A percentile compares a stretch with the other conserved stretches of the same genome.
Conservation (phyloP, 1,140 invertebrate genomes). For the Limonius californicus region DNA sequence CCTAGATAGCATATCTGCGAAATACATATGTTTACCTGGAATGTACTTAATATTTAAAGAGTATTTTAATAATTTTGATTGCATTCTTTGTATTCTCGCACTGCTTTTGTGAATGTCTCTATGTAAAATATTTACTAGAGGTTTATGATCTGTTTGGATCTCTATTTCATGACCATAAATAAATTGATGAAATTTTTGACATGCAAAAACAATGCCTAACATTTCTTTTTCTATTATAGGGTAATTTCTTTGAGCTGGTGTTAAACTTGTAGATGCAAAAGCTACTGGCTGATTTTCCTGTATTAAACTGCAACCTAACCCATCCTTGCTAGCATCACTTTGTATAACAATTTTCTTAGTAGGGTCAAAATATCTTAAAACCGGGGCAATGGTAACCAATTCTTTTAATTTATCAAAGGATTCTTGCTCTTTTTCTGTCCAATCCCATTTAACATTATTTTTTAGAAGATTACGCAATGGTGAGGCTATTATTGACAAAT, state of each 20-base stretch:
- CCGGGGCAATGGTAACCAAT: conserved; percentile 30
- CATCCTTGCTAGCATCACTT: conserved; percentile 41
- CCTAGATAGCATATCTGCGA: too few species aligned
- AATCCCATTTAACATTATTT: conserved; percentile 32
- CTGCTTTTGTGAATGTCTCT: too few species aligned
- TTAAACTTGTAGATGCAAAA: conserved; percentile 43
- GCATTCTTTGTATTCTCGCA: too few species aligned
- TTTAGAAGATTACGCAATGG: conserved; percentile 34
- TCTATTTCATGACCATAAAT: background rate
- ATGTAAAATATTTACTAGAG: too few species aligned
- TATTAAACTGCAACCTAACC: conserved; percentile 39
- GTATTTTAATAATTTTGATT: too few species aligned
- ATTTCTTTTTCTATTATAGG: conserved; percentile 48
- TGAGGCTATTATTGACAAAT: conserved; percentile 35
- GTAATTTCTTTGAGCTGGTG: conserved; percentile 36
- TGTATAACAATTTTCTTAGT: conserved; percentile 35
- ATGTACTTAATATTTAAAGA: too few species aligned
- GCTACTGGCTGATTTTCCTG: conserved; percentile 40
- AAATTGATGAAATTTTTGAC: background rate
- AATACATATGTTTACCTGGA: too few species aligned
- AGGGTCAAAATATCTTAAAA: conserved; percentile 39
- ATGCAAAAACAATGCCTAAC: conserved; percentile 35
- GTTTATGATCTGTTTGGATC: too few species aligned
- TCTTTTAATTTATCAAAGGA: conserved; percentile 38
- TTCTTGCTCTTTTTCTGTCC: conserved; percentile 34